phyloP scores from a whole-genome alignment of 2,113 vertebrate genomes.

The Ctenomys sociabilis region DNA sequence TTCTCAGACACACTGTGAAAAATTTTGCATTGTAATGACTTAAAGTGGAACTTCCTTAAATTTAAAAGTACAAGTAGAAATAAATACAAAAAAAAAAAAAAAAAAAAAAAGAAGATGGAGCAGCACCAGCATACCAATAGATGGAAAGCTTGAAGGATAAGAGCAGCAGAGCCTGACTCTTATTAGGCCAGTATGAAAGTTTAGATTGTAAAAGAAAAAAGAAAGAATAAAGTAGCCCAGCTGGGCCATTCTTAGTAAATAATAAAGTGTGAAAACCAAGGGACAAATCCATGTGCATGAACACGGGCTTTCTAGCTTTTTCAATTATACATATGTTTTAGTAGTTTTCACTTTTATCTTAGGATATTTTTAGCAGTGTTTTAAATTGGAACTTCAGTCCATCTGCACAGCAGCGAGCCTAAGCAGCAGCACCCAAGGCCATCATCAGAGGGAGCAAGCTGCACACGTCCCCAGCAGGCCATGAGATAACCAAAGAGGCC shows the following conservation, averaged over 20 bases:
- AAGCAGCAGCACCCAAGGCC: not conserved
- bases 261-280: not conserved
- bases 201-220: not conserved
- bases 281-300: not conserved
- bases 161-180: not conserved
- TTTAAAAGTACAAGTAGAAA: constrained; percentile 8
- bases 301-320: constrained; percentile 22
- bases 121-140: not conserved
- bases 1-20: not conserved
- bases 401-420: not conserved
- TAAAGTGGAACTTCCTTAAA: not conserved
- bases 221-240: not conserved
- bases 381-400: not conserved
- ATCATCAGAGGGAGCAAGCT: not conserved
- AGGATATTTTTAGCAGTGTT: not conserved
- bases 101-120: not conserved
- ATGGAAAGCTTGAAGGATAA: not conserved
- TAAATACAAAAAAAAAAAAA: not conserved
- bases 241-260: not conserved
- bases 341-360: not conserved
- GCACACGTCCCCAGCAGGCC: not conserved
- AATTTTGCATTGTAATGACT: not conserved
- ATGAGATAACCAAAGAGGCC: not conserved
- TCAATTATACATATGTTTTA: not conserved
- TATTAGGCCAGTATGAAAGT: not conserved